Evolutionary conservation across 2,113 vertebrate genomes (phyloP), one percentile per base, ranked within the genome.

Genomic region (Bubo scandiacus): DNA sequence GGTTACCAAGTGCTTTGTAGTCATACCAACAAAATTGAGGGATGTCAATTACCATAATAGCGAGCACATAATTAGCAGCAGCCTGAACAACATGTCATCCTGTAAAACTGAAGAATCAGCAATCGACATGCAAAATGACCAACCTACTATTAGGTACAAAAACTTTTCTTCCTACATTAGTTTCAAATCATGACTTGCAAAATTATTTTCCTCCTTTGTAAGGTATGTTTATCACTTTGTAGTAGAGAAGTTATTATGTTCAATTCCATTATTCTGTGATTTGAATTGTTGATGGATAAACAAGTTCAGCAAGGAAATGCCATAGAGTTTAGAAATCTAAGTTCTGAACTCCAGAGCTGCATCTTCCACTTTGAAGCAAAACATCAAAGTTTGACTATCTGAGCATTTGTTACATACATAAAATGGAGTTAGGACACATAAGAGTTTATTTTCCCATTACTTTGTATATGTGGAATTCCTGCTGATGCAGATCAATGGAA

Each of bases 21-120:
- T 68, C 90, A 87, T 92, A 96, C 95, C 87, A 93, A 94, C 93
- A 94, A 93, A 92, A 90, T 0, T 58, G 90, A 95, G 81, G 92
- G 81, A 74, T 91, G 93, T 51, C 93, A 85, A 87, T 93, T 95
- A 91, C 66, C 84, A 77, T n/a, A 68, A 94, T 2, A 88, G 66
- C 2, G 6, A 92, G 83, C 51, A 57, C 59, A 13, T 81, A 91
- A 96, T 97, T 90, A 97, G 81, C 87, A 91, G 80, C 89, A 94
- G 85, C 87, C 89, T 52, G 83, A 91, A 63, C 54, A 91, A 61
- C 29, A 32, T 26, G 38, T 40, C 88, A 74, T 36, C 75, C 57
- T 36, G 57, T 30, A 79, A 93, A 92, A 75, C 14, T 85, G 93
- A 89, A 75, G 93, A 77, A 75, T 90, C 95, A 90, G 92, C 87